A percentile compares a stretch with the other conserved stretches of the same genome.
Conservation (phyloP, 1,140 invertebrate species). For the Lepidurus couesii region DNA sequence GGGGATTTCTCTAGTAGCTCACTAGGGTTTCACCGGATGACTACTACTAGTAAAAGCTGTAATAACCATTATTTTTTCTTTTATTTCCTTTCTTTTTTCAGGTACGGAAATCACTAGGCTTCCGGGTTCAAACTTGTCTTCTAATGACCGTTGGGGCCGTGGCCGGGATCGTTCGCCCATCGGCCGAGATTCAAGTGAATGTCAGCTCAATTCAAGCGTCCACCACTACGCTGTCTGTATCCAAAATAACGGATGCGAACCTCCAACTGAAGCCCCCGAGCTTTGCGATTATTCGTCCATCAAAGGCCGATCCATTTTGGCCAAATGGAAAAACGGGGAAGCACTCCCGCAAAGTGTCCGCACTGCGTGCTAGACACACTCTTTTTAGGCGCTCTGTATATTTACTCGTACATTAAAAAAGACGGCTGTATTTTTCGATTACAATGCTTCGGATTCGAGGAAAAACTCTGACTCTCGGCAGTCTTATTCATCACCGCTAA, state of each 20-base stretch:
- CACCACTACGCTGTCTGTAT: slow-evolving; percentile 12
- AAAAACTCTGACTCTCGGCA: too few species aligned
- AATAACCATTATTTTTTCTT: neutral
- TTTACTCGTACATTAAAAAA: too few species aligned
- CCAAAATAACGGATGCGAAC: neutral
- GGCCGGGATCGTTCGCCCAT: slow-evolving; percentile 11
- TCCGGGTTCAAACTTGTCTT: neutral
- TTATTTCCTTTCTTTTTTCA: neutral
- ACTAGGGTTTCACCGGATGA: too few species aligned
- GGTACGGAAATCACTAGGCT: slow-evolving; percentile 5
- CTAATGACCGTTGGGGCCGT: slow-evolving; percentile 13
- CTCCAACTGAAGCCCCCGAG: neutral
- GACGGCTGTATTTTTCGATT: too few species aligned
- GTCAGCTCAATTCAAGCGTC: slow-evolving; percentile 4
- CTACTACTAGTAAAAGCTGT: neutral
- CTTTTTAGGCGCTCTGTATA: too few species aligned
- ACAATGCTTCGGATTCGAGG: too few species aligned
- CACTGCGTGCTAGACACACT: neutral
- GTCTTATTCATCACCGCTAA: too few species aligned
- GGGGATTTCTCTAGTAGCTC: too few species aligned
- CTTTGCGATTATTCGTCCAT: slow-evolving; percentile 18
- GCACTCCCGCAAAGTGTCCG: slow-evolving; percentile 8
- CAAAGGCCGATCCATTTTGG: slow-evolving; percentile 17
- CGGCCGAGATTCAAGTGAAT: neutral
- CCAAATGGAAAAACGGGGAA: slow-evolving; percentile 15